Evolutionary conservation across 2,888 invertebrate genomes (phyloP).

Genomic region (Drosophila maculinotata): DNA sequence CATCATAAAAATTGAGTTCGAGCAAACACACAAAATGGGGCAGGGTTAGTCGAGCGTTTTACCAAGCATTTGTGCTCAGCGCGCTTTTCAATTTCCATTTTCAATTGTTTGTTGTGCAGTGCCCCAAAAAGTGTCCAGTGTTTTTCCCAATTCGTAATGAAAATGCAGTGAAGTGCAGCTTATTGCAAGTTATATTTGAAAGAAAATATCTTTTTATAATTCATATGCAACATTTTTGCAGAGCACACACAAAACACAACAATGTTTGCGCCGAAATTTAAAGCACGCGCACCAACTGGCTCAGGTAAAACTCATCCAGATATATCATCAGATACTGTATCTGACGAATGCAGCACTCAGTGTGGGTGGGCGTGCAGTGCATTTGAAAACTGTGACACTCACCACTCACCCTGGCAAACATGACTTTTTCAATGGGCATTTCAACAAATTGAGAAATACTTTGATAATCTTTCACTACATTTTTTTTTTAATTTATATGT

Average conservation of each 20-base stretch:
- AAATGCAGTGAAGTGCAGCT: conserved; percentile 41
- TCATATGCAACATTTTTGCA: conserved; percentile 51
- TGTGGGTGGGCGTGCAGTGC: conserved; percentile 23
- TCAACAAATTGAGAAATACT: conserved; percentile 36
- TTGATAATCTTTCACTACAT: conserved; percentile 7
- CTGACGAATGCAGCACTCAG: conserved; percentile 34
- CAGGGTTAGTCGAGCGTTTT: conserved; percentile 84
- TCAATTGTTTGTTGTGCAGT: conserved; percentile 25
- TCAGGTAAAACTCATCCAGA: conserved; percentile 76
- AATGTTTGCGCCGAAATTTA: conserved; percentile 92
- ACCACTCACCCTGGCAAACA: conserved; percentile 35
- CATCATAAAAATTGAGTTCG: conserved; percentile 31
- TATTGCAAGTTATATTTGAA: conserved; percentile 16
- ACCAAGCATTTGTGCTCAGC: conserved; percentile 16
- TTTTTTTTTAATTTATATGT: not conserved
- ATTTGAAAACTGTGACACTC: conserved; percentile 12
- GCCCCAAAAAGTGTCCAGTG: conserved; percentile 13
- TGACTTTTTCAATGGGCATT: conserved; percentile 61
- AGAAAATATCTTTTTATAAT: conserved; percentile 11
- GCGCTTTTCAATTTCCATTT: conserved; percentile 12
- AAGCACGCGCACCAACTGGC: conserved; percentile 89
- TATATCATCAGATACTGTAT: conserved; percentile 21
- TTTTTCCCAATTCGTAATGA: not conserved
- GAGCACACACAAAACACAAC: conserved; percentile 83
- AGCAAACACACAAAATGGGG: conserved; percentile 83